A percentile compares a stretch with the other conserved stretches of the same genome.
phyloP scores from a whole-genome alignment of 2,888 invertebrate genomes.

The Diachrysia chrysitis region DNA sequence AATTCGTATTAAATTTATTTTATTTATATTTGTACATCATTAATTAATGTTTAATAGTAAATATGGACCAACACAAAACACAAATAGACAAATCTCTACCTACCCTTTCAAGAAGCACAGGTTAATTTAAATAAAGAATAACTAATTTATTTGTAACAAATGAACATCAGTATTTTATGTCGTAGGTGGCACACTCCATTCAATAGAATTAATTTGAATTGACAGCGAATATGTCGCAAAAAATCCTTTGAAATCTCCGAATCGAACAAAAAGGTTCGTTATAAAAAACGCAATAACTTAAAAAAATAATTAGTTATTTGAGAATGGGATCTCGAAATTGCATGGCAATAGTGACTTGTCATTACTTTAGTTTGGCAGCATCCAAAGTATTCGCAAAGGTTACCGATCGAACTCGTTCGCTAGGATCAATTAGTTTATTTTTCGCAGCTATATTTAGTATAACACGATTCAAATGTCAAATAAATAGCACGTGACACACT shows the following conservation, averaged over 20 bases:
- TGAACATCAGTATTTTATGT: background rate
- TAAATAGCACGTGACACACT: slow-evolving; percentile 3
- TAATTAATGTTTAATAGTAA: no score
- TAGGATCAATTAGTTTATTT: slow-evolving; percentile 24
- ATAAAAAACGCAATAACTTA: slow-evolving; percentile 3
- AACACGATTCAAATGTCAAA: slow-evolving; percentile 23
- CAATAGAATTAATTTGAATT: slow-evolving; percentile 22
- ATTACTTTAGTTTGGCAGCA: slow-evolving; percentile 49
- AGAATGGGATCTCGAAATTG: slow-evolving; percentile 8
- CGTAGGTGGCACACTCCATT: slow-evolving; percentile 7
- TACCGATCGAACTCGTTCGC: slow-evolving; percentile 38
- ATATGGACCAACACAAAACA: no score
- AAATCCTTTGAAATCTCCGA: slow-evolving; percentile 16
- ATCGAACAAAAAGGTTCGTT: slow-evolving; percentile 10
- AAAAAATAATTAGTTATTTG: slow-evolving; percentile 16
- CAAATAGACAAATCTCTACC: no score
- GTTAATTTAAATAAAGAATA: background rate
- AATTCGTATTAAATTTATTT: no score
- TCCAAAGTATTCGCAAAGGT: slow-evolving; percentile 49
- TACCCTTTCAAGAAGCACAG: no score
- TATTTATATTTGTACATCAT: no score
- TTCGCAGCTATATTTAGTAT: slow-evolving; percentile 41
- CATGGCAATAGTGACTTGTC: slow-evolving; percentile 2
- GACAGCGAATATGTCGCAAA: slow-evolving; percentile 12
- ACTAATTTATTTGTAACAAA: background rate